These are phyloP conservation scores for Epinephelus fuscoguttatus DNA, from an alignment of 2,113 vertebrate genomes.

Conservation along the genomic window DNA sequence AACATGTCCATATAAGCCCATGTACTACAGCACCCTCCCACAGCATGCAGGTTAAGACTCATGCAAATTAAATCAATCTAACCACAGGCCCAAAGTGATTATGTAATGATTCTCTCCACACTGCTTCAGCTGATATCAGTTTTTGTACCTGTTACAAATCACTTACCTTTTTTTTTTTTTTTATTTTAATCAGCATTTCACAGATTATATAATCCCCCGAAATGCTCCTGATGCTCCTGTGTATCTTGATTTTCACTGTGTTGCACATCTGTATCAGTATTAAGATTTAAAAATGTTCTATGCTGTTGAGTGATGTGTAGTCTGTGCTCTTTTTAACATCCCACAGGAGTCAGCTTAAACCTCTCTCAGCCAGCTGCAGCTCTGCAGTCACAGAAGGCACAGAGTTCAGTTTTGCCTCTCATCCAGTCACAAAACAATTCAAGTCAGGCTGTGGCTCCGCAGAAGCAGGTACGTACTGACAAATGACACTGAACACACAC, in stretches of 20 bases:
- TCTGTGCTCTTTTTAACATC: slow-evolving; percentile 33
- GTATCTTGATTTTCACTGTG: slow-evolving; percentile 1
- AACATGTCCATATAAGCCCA: too few relatives aligned
- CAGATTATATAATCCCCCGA: not conserved
- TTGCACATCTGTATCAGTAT: slow-evolving; percentile 1
- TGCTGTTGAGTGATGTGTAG: slow-evolving; percentile 26
- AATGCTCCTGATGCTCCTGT: not conserved
- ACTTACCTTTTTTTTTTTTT: not conserved
- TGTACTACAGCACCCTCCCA: too few relatives aligned
- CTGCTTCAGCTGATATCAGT: slow-evolving; percentile 2
- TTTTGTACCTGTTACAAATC: slow-evolving; percentile 14
- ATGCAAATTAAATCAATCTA: slow-evolving; percentile 39
- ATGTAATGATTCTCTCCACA: slow-evolving; percentile 20
- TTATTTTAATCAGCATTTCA: not conserved
- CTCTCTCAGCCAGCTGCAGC: slow-evolving; percentile 84
- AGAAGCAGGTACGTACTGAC: slow-evolving; percentile 74
- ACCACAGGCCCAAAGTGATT: slow-evolving; percentile 23
- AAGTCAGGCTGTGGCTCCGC: slow-evolving; percentile 59
- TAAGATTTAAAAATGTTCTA: not conserved
- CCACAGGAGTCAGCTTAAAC: slow-evolving; percentile 81
- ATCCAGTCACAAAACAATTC: slow-evolving; percentile 67
- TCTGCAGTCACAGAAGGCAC: slow-evolving; percentile 85
- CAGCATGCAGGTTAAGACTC: slow-evolving; percentile 33
- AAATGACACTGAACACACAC: not conserved
- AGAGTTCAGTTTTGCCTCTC: slow-evolving; percentile 71